Percentiles rank a stretch among this genome's conserved stretches.
These are phyloP conservation scores for Stomatorhinus ivindoensis DNA, from an alignment of 2,113 vertebrate genomes.

Conservation along the genomic window DNA sequence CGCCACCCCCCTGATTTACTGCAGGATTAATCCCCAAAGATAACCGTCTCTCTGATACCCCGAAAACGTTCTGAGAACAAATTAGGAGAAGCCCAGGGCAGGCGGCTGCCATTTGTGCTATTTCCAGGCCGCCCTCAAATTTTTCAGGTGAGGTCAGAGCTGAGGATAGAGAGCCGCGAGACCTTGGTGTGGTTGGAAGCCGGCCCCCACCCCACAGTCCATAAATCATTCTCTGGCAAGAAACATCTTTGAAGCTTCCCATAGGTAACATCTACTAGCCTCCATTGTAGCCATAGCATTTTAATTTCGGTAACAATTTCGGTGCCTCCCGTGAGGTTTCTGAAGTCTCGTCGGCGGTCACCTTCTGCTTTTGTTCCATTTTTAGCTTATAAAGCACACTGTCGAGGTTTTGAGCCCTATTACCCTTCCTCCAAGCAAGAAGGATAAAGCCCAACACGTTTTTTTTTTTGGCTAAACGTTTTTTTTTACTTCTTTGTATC, in stretches of 20 bases:
- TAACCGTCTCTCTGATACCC: background rate
- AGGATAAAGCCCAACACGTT: background rate
- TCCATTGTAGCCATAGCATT: background rate
- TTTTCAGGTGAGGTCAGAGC: constrained; percentile 53
- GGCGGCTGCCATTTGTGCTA: background rate
- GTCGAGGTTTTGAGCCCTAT: background rate
- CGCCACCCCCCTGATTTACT: background rate
- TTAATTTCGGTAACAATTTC: background rate
- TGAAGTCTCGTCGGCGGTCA: background rate
- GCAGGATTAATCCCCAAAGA: background rate
- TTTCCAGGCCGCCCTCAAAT: constrained; percentile 41
- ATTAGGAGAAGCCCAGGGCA: background rate
- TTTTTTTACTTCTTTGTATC: background rate
- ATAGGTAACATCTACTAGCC: background rate
- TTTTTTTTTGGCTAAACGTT: background rate
- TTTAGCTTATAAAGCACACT: background rate
- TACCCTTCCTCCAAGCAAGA: background rate
- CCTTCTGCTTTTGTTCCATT: background rate
- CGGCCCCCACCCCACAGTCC: constrained; percentile 45
- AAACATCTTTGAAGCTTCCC: background rate
- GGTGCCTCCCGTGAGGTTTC: background rate
- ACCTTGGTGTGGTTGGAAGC: constrained; percentile 59
- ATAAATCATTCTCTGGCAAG: constrained; percentile 50
- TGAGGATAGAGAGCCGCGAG: constrained; percentile 31
- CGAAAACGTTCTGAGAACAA: background rate